phyloP scores from a whole-genome alignment of 2,888 invertebrate genomes.

The Aquatica leii region DNA sequence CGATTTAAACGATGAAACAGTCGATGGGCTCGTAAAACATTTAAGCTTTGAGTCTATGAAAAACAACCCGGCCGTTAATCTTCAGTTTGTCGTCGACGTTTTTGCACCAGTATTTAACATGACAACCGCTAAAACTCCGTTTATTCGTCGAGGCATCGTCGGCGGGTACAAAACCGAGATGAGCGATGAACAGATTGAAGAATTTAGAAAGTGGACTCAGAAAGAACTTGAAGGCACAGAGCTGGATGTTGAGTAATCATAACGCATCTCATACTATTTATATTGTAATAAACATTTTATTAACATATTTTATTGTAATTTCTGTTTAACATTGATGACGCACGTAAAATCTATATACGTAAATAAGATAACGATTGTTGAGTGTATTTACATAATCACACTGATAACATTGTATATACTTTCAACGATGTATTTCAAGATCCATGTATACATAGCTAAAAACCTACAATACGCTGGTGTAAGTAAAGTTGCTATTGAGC shows the following conservation, averaged over 20 bases:
- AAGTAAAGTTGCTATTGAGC: too few relatives aligned
- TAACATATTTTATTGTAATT: too few relatives aligned
- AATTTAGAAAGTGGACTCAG: constrained; percentile 77
- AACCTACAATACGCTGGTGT: too few relatives aligned
- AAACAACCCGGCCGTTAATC: constrained; percentile 66
- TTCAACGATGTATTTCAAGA: too few relatives aligned
- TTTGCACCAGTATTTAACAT: background rate
- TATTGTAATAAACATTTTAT: too few relatives aligned
- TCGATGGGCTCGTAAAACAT: constrained; percentile 45
- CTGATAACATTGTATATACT: too few relatives aligned
- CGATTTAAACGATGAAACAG: constrained; percentile 44
- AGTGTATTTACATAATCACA: too few relatives aligned
- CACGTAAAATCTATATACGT: too few relatives aligned
- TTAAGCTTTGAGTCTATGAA: constrained; percentile 63
- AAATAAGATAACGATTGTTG: too few relatives aligned
- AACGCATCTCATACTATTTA: too few relatives aligned
- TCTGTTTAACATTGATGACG: too few relatives aligned
- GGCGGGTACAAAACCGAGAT: constrained; percentile 64
- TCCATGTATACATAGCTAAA: too few relatives aligned
- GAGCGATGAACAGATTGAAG: constrained; percentile 72
- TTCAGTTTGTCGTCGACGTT: constrained; percentile 31
- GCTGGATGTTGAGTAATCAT: constrained; percentile 28
- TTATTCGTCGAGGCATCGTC: constrained; percentile 57
- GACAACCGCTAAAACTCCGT: background rate
- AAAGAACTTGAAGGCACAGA: constrained; percentile 69